Conservation (phyloP, 2,113 vertebrate species). For the Salvator merianae region DNA sequence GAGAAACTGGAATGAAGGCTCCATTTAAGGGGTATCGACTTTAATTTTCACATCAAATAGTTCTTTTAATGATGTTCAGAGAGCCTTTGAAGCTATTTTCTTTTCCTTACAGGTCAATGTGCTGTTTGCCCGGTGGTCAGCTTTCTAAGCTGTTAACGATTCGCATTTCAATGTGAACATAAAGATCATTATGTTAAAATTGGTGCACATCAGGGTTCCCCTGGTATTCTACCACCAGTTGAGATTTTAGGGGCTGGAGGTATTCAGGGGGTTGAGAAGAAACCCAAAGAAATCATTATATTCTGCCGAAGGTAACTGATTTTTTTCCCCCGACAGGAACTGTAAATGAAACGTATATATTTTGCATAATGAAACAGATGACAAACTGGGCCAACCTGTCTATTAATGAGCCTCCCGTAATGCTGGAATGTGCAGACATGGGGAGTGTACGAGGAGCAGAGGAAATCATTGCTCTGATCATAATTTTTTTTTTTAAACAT, state of each 20-base stretch:
- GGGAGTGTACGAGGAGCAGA: slow-evolving; percentile 56
- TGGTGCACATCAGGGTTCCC: slow-evolving; percentile 72
- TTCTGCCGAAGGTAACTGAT: slow-evolving; percentile 71
- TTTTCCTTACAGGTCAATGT: slow-evolving; percentile 74
- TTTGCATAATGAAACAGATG: slow-evolving; percentile 82
- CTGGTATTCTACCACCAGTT: slow-evolving; percentile 73
- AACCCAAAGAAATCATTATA: slow-evolving; percentile 77
- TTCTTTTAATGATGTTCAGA: slow-evolving; percentile 75
- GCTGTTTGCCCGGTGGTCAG: slow-evolving; percentile 70
- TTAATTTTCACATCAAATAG: slow-evolving; percentile 66
- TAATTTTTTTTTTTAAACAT: slow-evolving; percentile 65
- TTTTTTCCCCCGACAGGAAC: slow-evolving; percentile 65
- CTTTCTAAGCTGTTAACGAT: slow-evolving; percentile 69
- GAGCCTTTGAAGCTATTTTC: slow-evolving; percentile 60
- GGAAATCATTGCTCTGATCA: slow-evolving; percentile 74
- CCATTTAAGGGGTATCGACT: slow-evolving; percentile 58
- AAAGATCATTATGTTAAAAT: slow-evolving; percentile 78
- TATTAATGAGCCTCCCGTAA: slow-evolving; percentile 79
- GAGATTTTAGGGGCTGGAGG: slow-evolving; percentile 77
- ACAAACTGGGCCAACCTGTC: slow-evolving; percentile 76
- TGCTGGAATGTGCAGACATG: slow-evolving; percentile 56
- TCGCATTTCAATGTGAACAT: slow-evolving; percentile 73
- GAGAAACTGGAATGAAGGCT: slow-evolving; percentile 50
- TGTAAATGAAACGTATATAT: slow-evolving; percentile 78
- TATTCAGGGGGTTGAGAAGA: slow-evolving; percentile 73